Conservation (phyloP, 2,113 vertebrate species). For the Gobius niger region DNA sequence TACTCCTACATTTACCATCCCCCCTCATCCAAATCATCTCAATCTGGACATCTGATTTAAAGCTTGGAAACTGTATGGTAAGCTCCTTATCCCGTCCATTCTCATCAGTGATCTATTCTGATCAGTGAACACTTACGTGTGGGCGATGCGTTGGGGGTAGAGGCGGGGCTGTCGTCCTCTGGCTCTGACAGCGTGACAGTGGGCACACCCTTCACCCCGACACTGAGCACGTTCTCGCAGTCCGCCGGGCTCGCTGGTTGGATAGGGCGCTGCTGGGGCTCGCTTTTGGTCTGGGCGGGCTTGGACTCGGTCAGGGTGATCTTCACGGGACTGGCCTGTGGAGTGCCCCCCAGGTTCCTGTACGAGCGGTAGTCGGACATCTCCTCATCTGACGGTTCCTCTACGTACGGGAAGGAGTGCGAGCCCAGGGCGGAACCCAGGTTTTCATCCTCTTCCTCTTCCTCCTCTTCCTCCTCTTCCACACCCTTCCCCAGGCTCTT, state of each 20-base stretch:
- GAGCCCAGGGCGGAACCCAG: conserved; percentile 72
- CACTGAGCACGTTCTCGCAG: conserved; percentile 81
- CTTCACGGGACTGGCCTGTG: conserved; percentile 81
- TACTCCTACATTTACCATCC: neutral
- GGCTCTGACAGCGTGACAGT: conserved; percentile 92
- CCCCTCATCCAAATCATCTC: neutral
- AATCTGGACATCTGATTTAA: neutral
- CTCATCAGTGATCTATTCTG: neutral
- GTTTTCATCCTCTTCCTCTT: conserved; percentile 66
- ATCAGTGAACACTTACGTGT: conserved; percentile 75
- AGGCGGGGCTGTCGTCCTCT: conserved; percentile 92
- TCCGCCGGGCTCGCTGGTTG: conserved; percentile 54
- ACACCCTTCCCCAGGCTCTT: conserved; percentile 58
- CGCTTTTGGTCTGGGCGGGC: conserved; percentile 37
- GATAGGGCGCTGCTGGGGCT: conserved; percentile 44
- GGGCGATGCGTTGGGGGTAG: conserved; percentile 88
- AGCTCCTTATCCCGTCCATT: neutral
- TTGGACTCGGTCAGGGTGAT: conserved; percentile 86
- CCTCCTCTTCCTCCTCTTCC: conserved; percentile 57
- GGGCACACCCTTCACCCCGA: conserved; percentile 86
- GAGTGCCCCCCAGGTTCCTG: conserved; percentile 72
- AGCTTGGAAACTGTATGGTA: no score
- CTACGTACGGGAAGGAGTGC: conserved; percentile 80
- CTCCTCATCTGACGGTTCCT: conserved; percentile 82
- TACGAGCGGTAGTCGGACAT: conserved; percentile 78